Evolutionary conservation across 2,888 invertebrate genomes (phyloP).

Genomic region (Stenurella melanura): DNA sequence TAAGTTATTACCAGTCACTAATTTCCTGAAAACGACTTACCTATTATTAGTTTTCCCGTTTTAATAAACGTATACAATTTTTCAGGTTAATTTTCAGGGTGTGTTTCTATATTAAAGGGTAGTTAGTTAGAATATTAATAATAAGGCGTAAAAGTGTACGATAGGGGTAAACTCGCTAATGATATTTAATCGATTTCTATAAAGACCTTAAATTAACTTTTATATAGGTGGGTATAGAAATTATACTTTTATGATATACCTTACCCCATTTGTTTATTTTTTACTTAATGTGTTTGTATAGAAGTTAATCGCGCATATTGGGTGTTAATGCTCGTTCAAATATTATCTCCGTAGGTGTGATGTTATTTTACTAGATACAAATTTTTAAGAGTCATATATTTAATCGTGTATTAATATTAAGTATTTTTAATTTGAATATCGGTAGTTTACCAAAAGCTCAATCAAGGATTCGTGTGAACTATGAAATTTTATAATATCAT

Average conservation of each 20-base stretch:
- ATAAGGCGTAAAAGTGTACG: slow-evolving; percentile 32
- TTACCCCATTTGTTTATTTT: slow-evolving; percentile 55
- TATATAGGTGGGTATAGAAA: slow-evolving; percentile 32
- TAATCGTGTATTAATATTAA: no score
- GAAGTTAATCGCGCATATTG: slow-evolving; percentile 50
- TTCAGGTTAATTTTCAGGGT: slow-evolving; percentile 42
- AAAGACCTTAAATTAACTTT: slow-evolving; percentile 37
- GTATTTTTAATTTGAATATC: no score
- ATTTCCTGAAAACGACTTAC: slow-evolving; percentile 31
- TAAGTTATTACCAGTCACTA: slow-evolving; percentile 17
- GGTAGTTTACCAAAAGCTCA: no score
- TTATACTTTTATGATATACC: slow-evolving; percentile 24
- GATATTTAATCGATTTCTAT: slow-evolving; percentile 39
- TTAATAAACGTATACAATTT: slow-evolving; percentile 27
- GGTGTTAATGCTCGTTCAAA: slow-evolving; percentile 44
- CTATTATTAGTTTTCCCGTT: slow-evolving; percentile 30
- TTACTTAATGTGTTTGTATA: slow-evolving; percentile 55
- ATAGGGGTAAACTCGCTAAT: slow-evolving; percentile 39
- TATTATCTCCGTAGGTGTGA: slow-evolving; percentile 34
- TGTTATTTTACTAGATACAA: not conserved
- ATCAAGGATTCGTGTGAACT: no score
- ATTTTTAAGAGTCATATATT: not conserved
- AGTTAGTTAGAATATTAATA: slow-evolving; percentile 40
- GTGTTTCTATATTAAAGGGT: slow-evolving; percentile 41
- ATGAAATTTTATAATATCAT: no score